Evolutionary conservation across 2,797 vertebrate genomes (phyloP).

Genomic region (Sebastes flavidus): DNA sequence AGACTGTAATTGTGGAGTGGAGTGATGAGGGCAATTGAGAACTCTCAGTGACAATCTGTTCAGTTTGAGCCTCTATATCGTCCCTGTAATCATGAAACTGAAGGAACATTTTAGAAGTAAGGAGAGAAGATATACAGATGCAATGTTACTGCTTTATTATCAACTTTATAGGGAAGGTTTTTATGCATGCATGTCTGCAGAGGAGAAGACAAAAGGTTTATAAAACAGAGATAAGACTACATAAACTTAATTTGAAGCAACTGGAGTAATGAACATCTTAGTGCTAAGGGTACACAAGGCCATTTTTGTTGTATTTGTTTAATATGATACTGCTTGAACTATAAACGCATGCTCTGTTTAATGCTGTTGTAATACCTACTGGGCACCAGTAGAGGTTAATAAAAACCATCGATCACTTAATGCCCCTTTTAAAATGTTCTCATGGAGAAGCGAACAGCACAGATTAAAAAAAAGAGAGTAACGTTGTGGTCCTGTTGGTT

Average conservation of each 20-base stretch:
- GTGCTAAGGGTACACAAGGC: not conserved
- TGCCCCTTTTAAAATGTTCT: not conserved
- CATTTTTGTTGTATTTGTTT: not conserved
- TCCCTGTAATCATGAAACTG: not conserved
- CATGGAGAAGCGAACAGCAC: no score
- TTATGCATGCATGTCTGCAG: not conserved
- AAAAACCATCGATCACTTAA: not conserved
- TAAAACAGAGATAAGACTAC: not conserved
- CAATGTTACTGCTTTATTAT: not conserved
- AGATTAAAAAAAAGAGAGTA: no score
- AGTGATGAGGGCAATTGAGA: not conserved
- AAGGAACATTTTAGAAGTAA: not conserved
- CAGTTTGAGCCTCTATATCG: not conserved
- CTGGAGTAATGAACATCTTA: not conserved
- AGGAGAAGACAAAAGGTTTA: not conserved
- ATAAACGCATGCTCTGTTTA: not conserved
- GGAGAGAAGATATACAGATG: not conserved
- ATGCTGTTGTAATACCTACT: not conserved
- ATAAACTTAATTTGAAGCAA: not conserved
- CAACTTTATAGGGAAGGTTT: not conserved
- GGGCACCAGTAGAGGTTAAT: constrained; percentile 32
- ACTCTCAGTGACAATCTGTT: not conserved
- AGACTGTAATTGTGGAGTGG: not conserved
- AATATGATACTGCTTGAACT: not conserved
- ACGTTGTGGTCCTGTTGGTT: not conserved